Percentiles rank a stretch among this genome's conserved stretches.
These are phyloP conservation scores for Saturnia japonica DNA, from an alignment of 2,888 invertebrate genomes.

Conservation along the genomic window DNA sequence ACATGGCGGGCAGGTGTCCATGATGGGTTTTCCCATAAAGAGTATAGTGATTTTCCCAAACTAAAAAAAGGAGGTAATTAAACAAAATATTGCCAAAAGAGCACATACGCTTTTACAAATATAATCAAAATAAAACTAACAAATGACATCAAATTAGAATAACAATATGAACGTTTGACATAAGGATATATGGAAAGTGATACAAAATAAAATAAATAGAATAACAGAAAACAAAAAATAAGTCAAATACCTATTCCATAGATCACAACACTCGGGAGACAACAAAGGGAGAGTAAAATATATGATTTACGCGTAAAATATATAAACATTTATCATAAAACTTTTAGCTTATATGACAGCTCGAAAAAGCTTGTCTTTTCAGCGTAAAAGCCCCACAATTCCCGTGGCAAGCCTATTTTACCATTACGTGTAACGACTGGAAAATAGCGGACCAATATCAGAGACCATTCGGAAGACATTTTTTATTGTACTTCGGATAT, in stretches of 20 bases:
- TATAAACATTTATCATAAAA: slow-evolving; percentile 12
- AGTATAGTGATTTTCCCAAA: no score
- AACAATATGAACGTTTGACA: no score
- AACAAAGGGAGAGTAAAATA: neutral
- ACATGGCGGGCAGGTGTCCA: no score
- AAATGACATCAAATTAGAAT: no score
- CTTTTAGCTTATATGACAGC: slow-evolving; percentile 9
- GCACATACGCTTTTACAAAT: no score
- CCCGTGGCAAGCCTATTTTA: slow-evolving; percentile 8
- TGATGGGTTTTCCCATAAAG: no score
- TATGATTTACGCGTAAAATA: slow-evolving; percentile 3
- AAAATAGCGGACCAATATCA: neutral
- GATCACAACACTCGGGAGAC: neutral
- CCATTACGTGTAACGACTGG: slow-evolving; percentile 5
- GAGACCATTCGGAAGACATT: neutral
- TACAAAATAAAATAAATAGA: no score
- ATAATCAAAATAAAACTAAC: no score
- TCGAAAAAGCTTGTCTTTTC: slow-evolving; percentile 1
- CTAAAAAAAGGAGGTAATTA: no score
- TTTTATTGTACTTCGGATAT: neutral
- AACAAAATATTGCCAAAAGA: no score
- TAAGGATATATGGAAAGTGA: no score
- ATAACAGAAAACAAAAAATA: neutral
- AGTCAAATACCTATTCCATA: neutral
- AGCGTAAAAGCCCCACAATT: slow-evolving; percentile 5